These are phyloP conservation scores for Columba livia DNA, from an alignment of 2,113 vertebrate species.

Conservation along the genomic window DNA sequence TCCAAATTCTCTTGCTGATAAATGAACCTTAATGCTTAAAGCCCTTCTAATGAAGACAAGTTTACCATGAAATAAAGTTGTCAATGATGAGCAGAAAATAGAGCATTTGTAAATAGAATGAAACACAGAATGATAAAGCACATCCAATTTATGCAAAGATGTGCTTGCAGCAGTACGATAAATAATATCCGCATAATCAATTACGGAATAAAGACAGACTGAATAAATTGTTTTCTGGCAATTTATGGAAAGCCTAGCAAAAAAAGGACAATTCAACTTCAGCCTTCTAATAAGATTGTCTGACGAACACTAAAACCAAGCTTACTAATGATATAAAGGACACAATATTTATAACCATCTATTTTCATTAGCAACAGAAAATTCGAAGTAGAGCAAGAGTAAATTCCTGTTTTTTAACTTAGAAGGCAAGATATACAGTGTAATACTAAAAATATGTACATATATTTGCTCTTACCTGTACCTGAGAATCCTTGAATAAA, in stretches of 20 bases:
- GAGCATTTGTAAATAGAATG: slow-evolving; percentile 70
- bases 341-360: slow-evolving; percentile 3
- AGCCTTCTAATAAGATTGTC: slow-evolving; percentile 52
- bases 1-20: slow-evolving; percentile 61
- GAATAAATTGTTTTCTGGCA: slow-evolving; percentile 68
- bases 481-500: background rate
- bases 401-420: background rate
- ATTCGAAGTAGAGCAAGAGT: background rate
- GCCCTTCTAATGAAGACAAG: slow-evolving; percentile 67
- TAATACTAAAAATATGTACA: background rate
- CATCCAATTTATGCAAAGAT: slow-evolving; percentile 70
- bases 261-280: slow-evolving; percentile 54
- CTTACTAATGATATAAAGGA: slow-evolving; percentile 58
- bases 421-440: background rate
- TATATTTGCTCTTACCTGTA: background rate
- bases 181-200: slow-evolving; percentile 74
- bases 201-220: slow-evolving; percentile 67
- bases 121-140: slow-evolving; percentile 67
- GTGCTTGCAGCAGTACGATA: slow-evolving; percentile 65
- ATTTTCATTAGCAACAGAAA: slow-evolving; percentile 19
- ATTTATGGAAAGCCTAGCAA: slow-evolving; percentile 58
- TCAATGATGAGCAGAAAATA: slow-evolving; percentile 70
- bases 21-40: slow-evolving; percentile 53
- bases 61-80: slow-evolving; percentile 67
- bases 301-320: slow-evolving; percentile 51